Evolutionary conservation across 2,113 vertebrate species (phyloP).

Genomic region (Ameiurus melas): DNA sequence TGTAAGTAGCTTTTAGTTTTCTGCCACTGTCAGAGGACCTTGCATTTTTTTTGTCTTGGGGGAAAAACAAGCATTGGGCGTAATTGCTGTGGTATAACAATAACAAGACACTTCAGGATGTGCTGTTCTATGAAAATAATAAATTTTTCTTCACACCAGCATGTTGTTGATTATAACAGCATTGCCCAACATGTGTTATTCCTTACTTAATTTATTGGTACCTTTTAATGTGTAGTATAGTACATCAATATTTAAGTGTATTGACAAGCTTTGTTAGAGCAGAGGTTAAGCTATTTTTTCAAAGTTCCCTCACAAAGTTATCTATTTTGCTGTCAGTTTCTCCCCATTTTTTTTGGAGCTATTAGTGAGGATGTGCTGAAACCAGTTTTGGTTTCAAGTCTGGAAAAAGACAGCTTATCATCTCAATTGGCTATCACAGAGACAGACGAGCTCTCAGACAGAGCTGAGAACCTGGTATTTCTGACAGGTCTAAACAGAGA

Average conservation of each 20-base stretch:
- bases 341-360: not conserved
- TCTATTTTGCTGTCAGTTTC: not conserved
- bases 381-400: slow-evolving; percentile 39
- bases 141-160: not conserved
- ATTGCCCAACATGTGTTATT: not conserved
- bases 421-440: slow-evolving; percentile 30
- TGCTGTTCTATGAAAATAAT: not conserved
- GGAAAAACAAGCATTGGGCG: not conserved
- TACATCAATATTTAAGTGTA: not conserved
- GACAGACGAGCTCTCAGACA: slow-evolving; percentile 23
- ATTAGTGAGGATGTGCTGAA: slow-evolving; percentile 3
- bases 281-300: not conserved
- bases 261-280: not conserved
- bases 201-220: not conserved
- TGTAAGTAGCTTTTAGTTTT: not conserved
- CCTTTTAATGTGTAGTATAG: not conserved
- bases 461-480: slow-evolving; percentile 44
- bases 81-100: not conserved
- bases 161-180: not conserved
- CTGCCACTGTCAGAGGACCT: not conserved
- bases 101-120: not conserved
- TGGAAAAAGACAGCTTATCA: slow-evolving; percentile 31
- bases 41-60: not conserved
- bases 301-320: not conserved
- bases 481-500: slow-evolving; percentile 57